Evolutionary conservation across 2,888 invertebrate species (phyloP).

Genomic region (Nudaria mundana): DNA sequence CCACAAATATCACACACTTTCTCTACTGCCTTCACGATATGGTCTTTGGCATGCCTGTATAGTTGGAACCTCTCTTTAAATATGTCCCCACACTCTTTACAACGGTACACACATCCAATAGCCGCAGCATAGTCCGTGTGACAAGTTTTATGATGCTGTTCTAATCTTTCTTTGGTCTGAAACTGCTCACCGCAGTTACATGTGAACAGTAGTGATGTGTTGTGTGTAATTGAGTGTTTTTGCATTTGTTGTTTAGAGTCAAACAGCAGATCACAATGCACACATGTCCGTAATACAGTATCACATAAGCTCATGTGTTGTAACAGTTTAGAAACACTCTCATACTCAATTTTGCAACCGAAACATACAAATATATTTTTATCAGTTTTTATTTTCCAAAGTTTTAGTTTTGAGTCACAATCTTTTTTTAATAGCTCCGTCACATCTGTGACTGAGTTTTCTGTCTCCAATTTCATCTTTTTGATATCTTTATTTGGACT

Average conservation of each 20-base stretch:
- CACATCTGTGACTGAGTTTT: conserved; percentile 58
- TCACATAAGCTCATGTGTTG: conserved; percentile 68
- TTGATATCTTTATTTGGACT: conserved; percentile 60
- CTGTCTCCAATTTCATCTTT: conserved; percentile 52
- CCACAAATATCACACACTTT: conserved; percentile 65
- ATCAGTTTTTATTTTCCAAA: conserved; percentile 24
- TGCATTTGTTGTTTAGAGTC: conserved; percentile 66
- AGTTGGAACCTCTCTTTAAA: conserved; percentile 60
- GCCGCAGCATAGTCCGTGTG: conserved; percentile 49
- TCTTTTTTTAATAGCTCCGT: conserved; percentile 62
- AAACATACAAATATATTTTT: conserved; percentile 52
- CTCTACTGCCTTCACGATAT: conserved; percentile 54
- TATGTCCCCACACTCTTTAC: conserved; percentile 62
- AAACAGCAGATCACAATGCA: conserved; percentile 59
- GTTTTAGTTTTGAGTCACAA: conserved; percentile 43
- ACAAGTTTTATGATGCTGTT: conserved; percentile 57
- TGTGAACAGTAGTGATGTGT: conserved; percentile 31
- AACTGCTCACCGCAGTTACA: conserved; percentile 62
- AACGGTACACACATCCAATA: conserved; percentile 56
- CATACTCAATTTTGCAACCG: conserved; percentile 60
- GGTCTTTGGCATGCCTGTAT: conserved; percentile 63
- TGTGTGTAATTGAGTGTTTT: conserved; percentile 56
- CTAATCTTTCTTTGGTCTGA: conserved; percentile 46
- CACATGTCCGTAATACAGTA: conserved; percentile 56
- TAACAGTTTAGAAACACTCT: conserved; percentile 54